A percentile compares a stretch with the other conserved stretches of the same genome.
phyloP scores from a whole-genome alignment of 1,140 invertebrate genomes.

The Tetramorium simillimum region DNA sequence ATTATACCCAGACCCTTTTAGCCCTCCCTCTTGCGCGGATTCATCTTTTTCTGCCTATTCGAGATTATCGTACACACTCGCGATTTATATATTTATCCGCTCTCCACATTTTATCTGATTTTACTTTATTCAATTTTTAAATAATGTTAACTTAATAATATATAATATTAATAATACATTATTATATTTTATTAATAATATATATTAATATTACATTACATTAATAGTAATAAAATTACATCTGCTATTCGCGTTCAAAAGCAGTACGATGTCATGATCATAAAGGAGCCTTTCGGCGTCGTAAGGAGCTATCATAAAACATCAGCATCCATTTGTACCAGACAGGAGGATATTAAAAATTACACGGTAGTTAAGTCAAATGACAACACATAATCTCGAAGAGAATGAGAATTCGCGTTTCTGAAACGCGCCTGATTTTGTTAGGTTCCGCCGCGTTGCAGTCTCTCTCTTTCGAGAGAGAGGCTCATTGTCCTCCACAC shows the following conservation, averaged over 20 bases:
- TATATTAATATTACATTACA: no score
- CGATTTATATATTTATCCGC: background rate
- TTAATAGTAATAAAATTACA: background rate
- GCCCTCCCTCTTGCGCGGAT: no score
- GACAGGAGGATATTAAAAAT: no score
- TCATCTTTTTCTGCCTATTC: background rate
- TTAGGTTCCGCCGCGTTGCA: background rate
- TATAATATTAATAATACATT: no score
- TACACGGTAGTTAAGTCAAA: conserved; percentile 10
- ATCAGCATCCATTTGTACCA: background rate
- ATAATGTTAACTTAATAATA: no score
- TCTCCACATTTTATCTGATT: background rate
- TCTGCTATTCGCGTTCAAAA: background rate
- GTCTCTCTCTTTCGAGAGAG: background rate
- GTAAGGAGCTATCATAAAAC: background rate
- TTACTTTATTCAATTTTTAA: background rate
- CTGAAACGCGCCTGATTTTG: conserved; percentile 27
- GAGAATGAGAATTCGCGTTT: background rate
- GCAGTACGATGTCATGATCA: background rate
- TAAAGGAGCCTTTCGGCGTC: background rate
- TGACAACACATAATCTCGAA: background rate
- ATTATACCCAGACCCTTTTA: background rate
- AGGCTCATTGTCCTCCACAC: conserved; percentile 26
- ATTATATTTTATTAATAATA: no score
- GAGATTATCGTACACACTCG: background rate